phyloP scores from a whole-genome alignment of 2,113 vertebrate genomes.

The Crotophaga sulcirostris region DNA sequence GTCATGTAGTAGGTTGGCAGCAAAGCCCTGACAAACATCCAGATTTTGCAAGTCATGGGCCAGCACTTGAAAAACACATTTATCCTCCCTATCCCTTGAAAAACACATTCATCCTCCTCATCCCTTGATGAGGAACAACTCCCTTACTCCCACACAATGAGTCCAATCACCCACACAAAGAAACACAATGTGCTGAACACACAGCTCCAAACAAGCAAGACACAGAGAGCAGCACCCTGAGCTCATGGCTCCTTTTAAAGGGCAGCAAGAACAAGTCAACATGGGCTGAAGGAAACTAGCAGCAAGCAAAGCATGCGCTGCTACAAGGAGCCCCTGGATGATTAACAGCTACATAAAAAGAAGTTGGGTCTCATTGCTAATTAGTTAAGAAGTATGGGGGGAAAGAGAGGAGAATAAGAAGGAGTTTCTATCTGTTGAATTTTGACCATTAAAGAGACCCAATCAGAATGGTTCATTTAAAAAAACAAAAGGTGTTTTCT shows the following conservation, averaged over 20 bases:
- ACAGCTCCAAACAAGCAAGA: not conserved
- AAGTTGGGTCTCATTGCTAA: not conserved
- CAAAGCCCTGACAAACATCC: not conserved
- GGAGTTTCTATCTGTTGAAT: constrained; percentile 17
- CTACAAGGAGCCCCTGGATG: not conserved
- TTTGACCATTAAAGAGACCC: not conserved
- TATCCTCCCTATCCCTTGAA: not conserved
- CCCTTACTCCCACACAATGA: not conserved
- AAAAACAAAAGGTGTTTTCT: constrained; percentile 38
- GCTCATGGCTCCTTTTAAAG: not conserved
- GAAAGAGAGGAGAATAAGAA: not conserved
- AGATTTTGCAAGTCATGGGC: not conserved
- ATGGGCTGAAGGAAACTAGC: not conserved
- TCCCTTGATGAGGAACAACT: not conserved
- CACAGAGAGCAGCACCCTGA: not conserved
- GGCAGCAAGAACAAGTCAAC: not conserved
- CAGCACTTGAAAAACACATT: not conserved
- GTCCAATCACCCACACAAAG: not conserved
- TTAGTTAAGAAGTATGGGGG: not conserved
- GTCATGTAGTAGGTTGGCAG: not conserved
- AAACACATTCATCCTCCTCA: not conserved
- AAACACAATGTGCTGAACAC: not conserved
- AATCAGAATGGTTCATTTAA: not conserved
- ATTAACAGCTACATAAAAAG: not conserved
- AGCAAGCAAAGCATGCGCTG: not conserved